Percentiles rank a stretch among this genome's conserved stretches.
Conservation (phyloP, 2,888 invertebrate genomes). For the Ophion slaviceki region DNA sequence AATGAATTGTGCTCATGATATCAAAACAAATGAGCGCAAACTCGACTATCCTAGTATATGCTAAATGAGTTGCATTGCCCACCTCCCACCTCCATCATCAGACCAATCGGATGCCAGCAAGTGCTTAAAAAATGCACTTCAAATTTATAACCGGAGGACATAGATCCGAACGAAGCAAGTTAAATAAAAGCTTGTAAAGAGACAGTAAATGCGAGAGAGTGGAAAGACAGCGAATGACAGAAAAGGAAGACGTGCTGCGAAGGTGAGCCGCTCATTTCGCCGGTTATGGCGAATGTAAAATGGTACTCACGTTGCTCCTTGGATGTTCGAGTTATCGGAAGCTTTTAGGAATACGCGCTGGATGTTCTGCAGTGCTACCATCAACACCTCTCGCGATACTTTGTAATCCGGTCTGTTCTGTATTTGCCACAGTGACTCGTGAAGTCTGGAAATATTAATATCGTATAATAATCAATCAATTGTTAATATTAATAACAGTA, state of each 20-base stretch:
- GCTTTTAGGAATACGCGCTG: constrained; percentile 92
- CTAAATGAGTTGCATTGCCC: too few species aligned
- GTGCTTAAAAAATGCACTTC: too few species aligned
- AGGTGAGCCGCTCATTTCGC: constrained; percentile 20
- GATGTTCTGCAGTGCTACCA: constrained; percentile 96
- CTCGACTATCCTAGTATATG: too few species aligned
- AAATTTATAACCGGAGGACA: too few species aligned
- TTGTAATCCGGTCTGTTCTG: constrained; percentile 85
- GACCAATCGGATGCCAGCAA: too few species aligned
- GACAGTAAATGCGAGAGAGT: not conserved
- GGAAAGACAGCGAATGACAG: not conserved
- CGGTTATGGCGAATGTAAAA: constrained; percentile 47
- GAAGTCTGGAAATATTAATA: constrained; percentile 75
- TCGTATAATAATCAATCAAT: not conserved
- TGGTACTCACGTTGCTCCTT: constrained; percentile 85
- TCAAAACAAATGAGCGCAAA: too few species aligned
- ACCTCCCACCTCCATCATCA: too few species aligned
- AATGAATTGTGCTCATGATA: too few species aligned
- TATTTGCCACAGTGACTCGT: constrained; percentile 92
- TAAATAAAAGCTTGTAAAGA: too few species aligned
- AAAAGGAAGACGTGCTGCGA: constrained; percentile 21
- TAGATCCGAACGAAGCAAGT: too few species aligned
- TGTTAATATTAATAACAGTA: not conserved
- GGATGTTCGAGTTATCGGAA: constrained; percentile 87
- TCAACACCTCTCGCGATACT: constrained; percentile 91